Percentiles rank a stretch among this genome's conserved stretches.
Evolutionary conservation across 2,797 vertebrate species (phyloP).

Genomic region (Acrossocheilus fasciatus): DNA sequence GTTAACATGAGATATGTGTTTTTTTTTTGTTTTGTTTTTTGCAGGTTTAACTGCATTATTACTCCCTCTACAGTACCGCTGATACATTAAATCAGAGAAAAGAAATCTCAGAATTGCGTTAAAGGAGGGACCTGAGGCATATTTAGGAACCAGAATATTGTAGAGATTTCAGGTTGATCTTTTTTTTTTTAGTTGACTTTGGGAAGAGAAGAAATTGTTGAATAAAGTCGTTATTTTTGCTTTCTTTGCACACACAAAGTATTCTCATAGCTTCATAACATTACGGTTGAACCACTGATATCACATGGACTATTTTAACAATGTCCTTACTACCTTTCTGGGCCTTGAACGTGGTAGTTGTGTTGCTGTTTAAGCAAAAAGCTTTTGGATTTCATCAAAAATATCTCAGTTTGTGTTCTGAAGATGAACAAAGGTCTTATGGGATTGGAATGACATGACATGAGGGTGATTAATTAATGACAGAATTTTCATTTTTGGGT

Average conservation of each 20-base stretch:
- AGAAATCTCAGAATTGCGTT: background rate
- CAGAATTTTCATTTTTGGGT: background rate
- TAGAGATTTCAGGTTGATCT: background rate
- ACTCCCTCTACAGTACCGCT: background rate
- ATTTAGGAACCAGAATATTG: background rate
- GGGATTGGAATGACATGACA: background rate
- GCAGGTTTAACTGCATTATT: background rate
- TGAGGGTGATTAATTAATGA: background rate
- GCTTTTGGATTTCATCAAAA: background rate
- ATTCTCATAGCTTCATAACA: background rate
- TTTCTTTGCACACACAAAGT: background rate
- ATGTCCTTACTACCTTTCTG: background rate
- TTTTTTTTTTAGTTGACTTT: background rate
- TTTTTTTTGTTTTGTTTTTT: conserved; percentile 3
- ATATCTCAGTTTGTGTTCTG: background rate
- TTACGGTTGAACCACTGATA: background rate
- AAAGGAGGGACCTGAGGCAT: background rate
- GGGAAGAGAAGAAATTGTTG: background rate
- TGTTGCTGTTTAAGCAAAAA: background rate
- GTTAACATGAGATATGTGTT: background rate
- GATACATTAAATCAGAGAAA: background rate
- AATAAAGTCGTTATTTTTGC: background rate
- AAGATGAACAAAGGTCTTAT: background rate
- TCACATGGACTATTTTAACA: background rate
- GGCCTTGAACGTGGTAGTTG: background rate